phyloP scores from a whole-genome alignment of 2,113 vertebrate species.

The Lamprologus ornatipinnis region DNA sequence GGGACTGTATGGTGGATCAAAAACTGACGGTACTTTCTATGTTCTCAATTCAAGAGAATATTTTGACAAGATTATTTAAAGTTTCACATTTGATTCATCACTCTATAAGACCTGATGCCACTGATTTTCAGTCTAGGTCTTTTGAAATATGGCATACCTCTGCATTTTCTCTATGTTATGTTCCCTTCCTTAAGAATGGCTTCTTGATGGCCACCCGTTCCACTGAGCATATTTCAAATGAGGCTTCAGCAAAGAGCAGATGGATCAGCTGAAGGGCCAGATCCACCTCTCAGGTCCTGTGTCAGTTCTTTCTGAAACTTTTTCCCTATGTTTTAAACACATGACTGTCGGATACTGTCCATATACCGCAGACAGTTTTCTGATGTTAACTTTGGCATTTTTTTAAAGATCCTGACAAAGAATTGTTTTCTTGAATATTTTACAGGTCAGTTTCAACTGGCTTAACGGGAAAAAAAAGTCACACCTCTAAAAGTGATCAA shows the following conservation, averaged over 20 bases:
- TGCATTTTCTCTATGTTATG: not conserved
- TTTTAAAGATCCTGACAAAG: not conserved
- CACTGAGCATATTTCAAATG: not conserved
- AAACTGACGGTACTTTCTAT: not conserved
- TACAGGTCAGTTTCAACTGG: not conserved
- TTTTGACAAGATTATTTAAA: not conserved
- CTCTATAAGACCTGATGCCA: not conserved
- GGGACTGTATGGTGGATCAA: not conserved
- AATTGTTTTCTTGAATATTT: not conserved
- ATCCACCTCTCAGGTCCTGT: not conserved
- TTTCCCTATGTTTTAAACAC: not conserved
- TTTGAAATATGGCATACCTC: not conserved
- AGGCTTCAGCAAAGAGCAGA: not conserved
- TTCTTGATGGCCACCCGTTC: not conserved
- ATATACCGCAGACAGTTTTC: not conserved
- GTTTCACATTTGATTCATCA: not conserved
- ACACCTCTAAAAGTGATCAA: not conserved
- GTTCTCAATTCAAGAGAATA: not conserved
- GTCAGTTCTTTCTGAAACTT: not conserved
- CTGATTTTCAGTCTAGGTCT: not conserved
- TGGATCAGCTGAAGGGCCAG: not conserved
- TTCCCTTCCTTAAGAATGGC: not conserved
- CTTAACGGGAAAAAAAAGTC: not conserved
- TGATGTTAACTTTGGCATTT: not conserved
- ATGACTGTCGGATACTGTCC: not conserved